Evolutionary conservation across 2,888 invertebrate species (phyloP), one percentile per base, ranked within the genome.

Genomic region (Drosophila meridiana): DNA sequence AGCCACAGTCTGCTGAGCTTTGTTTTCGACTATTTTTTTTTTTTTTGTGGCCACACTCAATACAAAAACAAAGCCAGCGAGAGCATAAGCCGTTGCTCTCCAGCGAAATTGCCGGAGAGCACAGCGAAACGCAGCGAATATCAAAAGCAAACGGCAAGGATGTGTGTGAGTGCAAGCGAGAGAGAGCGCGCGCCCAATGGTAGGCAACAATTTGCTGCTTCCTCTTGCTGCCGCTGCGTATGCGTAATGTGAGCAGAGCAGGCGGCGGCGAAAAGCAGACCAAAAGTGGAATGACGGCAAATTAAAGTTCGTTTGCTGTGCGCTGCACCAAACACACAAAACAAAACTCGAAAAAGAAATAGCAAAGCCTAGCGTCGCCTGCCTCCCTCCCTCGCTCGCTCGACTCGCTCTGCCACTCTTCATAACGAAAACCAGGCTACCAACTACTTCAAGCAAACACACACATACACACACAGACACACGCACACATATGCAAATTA

Each of bases 281-380:
- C 61, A 60, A 87, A 83, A 77, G 59, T 76, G 74, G 75, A 88
- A 88, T 76, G 78, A 52, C 76, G 79, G 73, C 75, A 87, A 80
- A 86, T 86, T 84, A 82, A 82, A 86, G 79, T 84, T 82, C 60
- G 20, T 73, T 56, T 48, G 56, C 36, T 53, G 66, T 55, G 57
- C 32, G 56, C 36, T 53, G 66, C 58, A 61, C 32, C 74, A 57
- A 34, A 36, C 36, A 34, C 26, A 38, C 42, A 60, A 38, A 57
- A 30, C 36, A 59, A 38, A 36, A 38, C 53, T 53, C 28, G 36
- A 53, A 53, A 38, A 28, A 30, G 26, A 53, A 36, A 53, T 26
- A 53, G 53, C 30, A 38, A 42, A 40, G 38, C 38, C 55, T 30
- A 28, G 14, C 28, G 36, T 7, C 53, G 13, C 42, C 7, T 42